Evolutionary conservation across 2,113 vertebrate genomes (phyloP), one percentile per base, ranked within the genome.

Genomic region (Neomonachus schauinslandi): DNA sequence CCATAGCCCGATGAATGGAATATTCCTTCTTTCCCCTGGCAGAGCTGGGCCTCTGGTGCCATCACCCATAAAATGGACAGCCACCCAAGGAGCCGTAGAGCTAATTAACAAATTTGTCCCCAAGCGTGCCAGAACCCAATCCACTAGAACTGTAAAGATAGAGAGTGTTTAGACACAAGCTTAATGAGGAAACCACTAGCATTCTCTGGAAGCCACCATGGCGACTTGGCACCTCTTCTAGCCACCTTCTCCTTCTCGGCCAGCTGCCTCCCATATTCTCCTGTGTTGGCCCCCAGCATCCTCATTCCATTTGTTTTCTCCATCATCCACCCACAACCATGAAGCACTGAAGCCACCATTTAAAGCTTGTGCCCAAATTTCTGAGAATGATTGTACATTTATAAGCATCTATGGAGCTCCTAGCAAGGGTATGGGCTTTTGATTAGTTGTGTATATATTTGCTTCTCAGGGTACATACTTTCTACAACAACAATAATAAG

Each of bases 1-100:
- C 85, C 67, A 83, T 28, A 69, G 77, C 49, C 51, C 49, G 49
- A 96, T 89, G 79, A 85, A 93, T 96, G 95, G 91, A 95, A 96
- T 86, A 86, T 96, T 86, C 82, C 96, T 92, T 83, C 89, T 94
- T 53, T 81, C 49, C 42, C 53, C 57, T 89, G 71, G 88, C 81
- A 91, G 51, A 69, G 69, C 18, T 63, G 74, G 5, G 24, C 71
- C 82, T 95, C 24, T 74, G 33, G 93, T 82, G n/a, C 81, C 6
- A 22, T 84, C 77, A 31, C 83, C 74, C 14, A 0, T 59, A 46
- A 77, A 95, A 80, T 71, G 31, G 91, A 89, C 5, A 12, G 31
- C 71, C 11, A 3, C 67, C 1, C 5, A 51, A 71, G 51, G 31
- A 87, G 42, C 28, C 3, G 8, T 49, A 51, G 46, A 65, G 51